Base-by-base conservation (phyloP, 2,113 vertebrate genomes). In the Nestor notabilis region DNA sequence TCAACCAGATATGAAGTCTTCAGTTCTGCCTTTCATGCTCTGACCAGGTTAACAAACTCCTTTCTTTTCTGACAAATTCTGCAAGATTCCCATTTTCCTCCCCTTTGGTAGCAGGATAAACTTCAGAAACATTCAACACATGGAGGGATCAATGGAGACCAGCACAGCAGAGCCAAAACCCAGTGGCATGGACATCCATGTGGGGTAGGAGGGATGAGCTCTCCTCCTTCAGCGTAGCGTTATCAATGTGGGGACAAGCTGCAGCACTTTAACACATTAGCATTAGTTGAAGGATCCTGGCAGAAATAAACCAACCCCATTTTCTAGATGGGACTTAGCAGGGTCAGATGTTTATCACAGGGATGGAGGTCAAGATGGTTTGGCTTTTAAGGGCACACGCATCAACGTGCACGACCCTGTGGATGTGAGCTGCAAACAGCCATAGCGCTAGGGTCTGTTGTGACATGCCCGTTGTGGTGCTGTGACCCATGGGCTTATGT, bases 321-420 rank as follows among this genome's bases (percentile, higher is more conserved):
- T 87, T 82, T 68, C 74, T 29, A 63, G 31, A 63, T 9, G 35
- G 31, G 18, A 10, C 44, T 60, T 35, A 72, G 18, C 8, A 44
- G 74, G 9, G 28, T 80, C 53, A 70, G 53, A 9, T 28, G 1
- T 31, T 74, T 33, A 2, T 74, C 46, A n/a, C 31, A 25, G 50
- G 20, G 39, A 33, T 35, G 18, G 20, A 19, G 31, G 17, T 78
- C 7, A 16, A 25, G 49, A 19, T 2, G 25, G 23, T 64, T 80
- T 81, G 64, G n/a, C 10, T n/a, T 58, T 5, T 3, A 23, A 43
- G 17, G 21, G 41, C 29, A 17, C 15, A 5, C 3, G 2, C 15
- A 11, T 1, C 0, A 17, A 3, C 4, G 6, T n/a, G n/a, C 7
- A 9, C 0, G 1, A 43, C 23, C 5, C 12, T 28, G 39, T 0